A percentile compares a stretch with the other conserved stretches of the same genome.
phyloP scores from a whole-genome alignment of 2,888 invertebrate genomes.

The Meandrusa payeni region DNA sequence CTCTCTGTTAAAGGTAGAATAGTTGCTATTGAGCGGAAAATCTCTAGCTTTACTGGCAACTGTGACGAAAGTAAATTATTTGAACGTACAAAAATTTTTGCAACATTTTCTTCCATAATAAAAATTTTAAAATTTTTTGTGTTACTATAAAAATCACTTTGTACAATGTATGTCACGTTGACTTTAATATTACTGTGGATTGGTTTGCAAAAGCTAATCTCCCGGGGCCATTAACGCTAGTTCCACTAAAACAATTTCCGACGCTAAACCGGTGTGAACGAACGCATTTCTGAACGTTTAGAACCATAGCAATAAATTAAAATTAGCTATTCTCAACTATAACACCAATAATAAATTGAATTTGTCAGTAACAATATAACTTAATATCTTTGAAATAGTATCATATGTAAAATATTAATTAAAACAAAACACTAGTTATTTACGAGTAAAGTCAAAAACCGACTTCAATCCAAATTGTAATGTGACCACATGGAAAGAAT shows the following conservation, averaged over 20 bases:
- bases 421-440: no score
- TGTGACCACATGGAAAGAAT: no score
- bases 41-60: background rate
- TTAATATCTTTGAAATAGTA: no score
- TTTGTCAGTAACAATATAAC: no score
- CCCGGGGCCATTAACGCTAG: background rate
- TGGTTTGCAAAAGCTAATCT: background rate
- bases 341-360: no score
- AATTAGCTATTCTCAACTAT: no score
- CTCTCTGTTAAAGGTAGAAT: conserved; percentile 2
- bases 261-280: background rate
- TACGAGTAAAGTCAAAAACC: no score
- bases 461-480: no score
- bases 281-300: no score
- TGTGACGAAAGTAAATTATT: background rate
- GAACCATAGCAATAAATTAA: no score
- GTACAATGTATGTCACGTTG: background rate
- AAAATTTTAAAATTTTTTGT: no score
- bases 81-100: background rate
- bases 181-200: background rate
- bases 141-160: background rate
- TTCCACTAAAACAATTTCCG: background rate
- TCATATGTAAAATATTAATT: no score
- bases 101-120: background rate
- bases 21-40: conserved; percentile 3